Conservation (phyloP, 2,797 vertebrate genomes). For the Rhinophrynus dorsalis region DNA sequence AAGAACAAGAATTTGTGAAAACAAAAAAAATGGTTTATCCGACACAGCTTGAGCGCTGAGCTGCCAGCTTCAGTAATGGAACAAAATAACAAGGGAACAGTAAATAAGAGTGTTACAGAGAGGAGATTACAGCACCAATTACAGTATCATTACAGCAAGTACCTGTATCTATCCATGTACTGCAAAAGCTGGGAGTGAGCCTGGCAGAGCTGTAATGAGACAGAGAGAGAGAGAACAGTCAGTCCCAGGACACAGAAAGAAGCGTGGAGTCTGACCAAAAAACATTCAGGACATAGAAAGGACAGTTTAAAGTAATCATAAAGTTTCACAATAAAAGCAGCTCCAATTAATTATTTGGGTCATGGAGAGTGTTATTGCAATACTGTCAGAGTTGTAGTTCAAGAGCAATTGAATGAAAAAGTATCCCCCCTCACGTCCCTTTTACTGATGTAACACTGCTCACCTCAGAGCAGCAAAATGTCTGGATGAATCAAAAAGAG, state of each 20-base stretch:
- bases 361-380: no score
- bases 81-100: slow-evolving; percentile 5
- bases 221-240: slow-evolving; percentile 1
- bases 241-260: neutral
- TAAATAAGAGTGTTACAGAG: neutral
- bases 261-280: neutral
- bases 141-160: slow-evolving; percentile 24
- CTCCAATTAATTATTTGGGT: no score
- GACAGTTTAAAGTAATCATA: no score
- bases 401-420: no score
- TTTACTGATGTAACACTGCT: no score
- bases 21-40: neutral
- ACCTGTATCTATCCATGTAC: slow-evolving; percentile 90
- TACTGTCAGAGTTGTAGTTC: no score
- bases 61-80: slow-evolving; percentile 16
- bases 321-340: no score
- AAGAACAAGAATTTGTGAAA: neutral
- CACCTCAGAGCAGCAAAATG: no score
- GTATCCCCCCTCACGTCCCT: no score
- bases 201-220: slow-evolving; percentile 80
- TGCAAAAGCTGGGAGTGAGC: slow-evolving; percentile 90
- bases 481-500: no score
- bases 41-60: neutral
- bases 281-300: no score
- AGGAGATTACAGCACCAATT: slow-evolving; percentile 21